Percentiles rank a stretch among this genome's conserved stretches.
These are phyloP conservation scores for Macroramphosus scolopax DNA, from an alignment of 2,797 vertebrate genomes.

Conservation along the genomic window DNA sequence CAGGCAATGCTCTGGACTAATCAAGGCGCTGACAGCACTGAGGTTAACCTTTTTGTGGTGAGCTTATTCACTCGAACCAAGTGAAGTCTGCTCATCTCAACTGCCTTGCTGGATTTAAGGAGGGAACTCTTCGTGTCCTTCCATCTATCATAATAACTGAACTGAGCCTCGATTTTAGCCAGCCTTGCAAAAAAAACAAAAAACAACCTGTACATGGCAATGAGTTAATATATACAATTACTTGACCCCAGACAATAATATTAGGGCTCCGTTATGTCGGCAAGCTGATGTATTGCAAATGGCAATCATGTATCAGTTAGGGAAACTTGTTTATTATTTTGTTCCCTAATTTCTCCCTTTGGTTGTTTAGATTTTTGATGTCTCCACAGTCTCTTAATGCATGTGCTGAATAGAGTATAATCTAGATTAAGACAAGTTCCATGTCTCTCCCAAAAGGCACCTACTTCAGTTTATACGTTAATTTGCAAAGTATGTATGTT, in stretches of 20 bases:
- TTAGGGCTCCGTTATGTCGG: slow-evolving; percentile 70
- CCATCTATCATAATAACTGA: slow-evolving; percentile 60
- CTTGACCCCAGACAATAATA: slow-evolving; percentile 75
- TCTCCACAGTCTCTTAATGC: slow-evolving; percentile 68
- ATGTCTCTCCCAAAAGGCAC: slow-evolving; percentile 54
- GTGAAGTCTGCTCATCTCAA: slow-evolving; percentile 53
- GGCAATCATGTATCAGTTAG: slow-evolving; percentile 80
- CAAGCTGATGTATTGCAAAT: slow-evolving; percentile 78
- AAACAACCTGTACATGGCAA: slow-evolving; percentile 64
- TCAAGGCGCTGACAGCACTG: slow-evolving; percentile 44
- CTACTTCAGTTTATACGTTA: slow-evolving; percentile 67
- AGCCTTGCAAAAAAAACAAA: slow-evolving; percentile 70
- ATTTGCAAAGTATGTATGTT: slow-evolving; percentile 74
- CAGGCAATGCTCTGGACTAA: slow-evolving; percentile 46
- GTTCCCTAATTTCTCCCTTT: slow-evolving; percentile 46
- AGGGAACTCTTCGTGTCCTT: slow-evolving; percentile 67
- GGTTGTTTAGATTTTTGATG: slow-evolving; percentile 60
- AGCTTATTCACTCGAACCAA: slow-evolving; percentile 43
- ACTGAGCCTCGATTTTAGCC: slow-evolving; percentile 75
- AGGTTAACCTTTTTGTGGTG: slow-evolving; percentile 34
- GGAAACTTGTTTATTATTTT: slow-evolving; percentile 53
- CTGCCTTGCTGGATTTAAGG: slow-evolving; percentile 67
- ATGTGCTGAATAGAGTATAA: slow-evolving; percentile 72
- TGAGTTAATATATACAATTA: slow-evolving; percentile 74
- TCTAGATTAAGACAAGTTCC: slow-evolving; percentile 64